Conservation (phyloP, 2,113 vertebrate genomes). For the Zeus faber region DNA sequence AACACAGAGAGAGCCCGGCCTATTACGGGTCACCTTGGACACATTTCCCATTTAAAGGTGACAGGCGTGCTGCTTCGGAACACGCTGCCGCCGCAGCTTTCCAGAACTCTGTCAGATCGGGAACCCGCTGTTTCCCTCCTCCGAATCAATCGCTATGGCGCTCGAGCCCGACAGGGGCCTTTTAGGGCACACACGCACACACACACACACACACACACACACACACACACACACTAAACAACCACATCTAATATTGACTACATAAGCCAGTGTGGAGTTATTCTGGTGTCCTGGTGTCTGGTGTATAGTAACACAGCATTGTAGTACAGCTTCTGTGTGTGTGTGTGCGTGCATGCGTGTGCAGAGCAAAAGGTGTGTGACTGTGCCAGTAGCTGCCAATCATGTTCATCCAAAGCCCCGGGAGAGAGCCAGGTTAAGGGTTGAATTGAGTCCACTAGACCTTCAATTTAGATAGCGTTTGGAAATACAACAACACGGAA, state of each 20-base stretch:
- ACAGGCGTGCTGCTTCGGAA: slow-evolving; percentile 58
- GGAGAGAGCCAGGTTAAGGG: slow-evolving; percentile 42
- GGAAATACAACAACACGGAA: slow-evolving; percentile 23
- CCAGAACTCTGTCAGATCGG: slow-evolving; percentile 24
- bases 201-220: neutral
- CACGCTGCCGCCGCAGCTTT: slow-evolving; percentile 38
- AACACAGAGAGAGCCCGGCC: slow-evolving; percentile 36
- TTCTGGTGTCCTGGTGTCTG: slow-evolving; percentile 3
- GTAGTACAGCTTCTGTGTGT: neutral
- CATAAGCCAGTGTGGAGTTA: slow-evolving; percentile 8
- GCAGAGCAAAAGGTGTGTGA: slow-evolving; percentile 11
- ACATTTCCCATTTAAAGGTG: slow-evolving; percentile 64
- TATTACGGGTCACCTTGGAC: slow-evolving; percentile 70
- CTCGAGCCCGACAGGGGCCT: neutral
- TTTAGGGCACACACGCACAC: neutral
- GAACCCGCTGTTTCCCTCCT: slow-evolving; percentile 52
- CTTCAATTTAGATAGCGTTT: slow-evolving; percentile 38
- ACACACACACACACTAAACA: slow-evolving; percentile 47
- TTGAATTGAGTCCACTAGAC: slow-evolving; percentile 57
- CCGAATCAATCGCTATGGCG: slow-evolving; percentile 32
- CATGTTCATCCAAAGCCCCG: slow-evolving; percentile 34
- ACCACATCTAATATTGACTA: slow-evolving; percentile 19
- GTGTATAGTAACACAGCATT: too few species aligned
- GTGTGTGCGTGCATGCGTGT: neutral
- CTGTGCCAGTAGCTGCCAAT: slow-evolving; percentile 41